Evolutionary conservation across 2,888 invertebrate genomes (phyloP), one percentile per base, ranked within the genome.

Genomic region (Melinaea marsaeus): DNA sequence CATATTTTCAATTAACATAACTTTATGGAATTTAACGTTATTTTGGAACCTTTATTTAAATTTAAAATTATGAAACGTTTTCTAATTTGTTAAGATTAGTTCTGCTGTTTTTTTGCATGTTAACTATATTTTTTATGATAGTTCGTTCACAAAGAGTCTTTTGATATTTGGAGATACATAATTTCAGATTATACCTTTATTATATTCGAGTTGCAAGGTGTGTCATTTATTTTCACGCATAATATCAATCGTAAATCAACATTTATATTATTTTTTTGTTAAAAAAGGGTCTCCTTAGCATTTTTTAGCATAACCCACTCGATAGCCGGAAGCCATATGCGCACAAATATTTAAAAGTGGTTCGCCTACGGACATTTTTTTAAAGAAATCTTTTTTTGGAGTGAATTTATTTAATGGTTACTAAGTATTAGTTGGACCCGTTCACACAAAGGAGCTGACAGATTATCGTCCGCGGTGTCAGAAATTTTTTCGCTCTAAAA

Each of bases 221-320:
- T 69, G 65, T 67, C 64, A 63, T 67, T 69, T 64, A 56, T 62
- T 11, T 51, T 11, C 32, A n/a, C 22, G 55, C 48, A 47, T 45
- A 55, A 51, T 62, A 67, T 69, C 67, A 66, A 66, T 69, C 82
- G 85, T 83, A 84, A 80, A 80, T 79, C 80, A 82, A 75, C 74
- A 69, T 72, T 71, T 62, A 69, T 72, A 72, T 71, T 61, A 69
- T 72, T 51, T 51, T 51, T 51, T 7, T 13, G 46, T 13, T 66
- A 75, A 67, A 79, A 82, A 84, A 86, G 85, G 77, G 68, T 69
- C 68, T 68, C 66, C 78, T 75, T 67, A 71, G 68, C 71, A 81
- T 83, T 85, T 88, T 89, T 88, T 88, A 85, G 85, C 85, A 84
- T 86, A 88, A 88, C 88, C 88, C 88, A 85, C 88, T 88, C 88